Base-by-base conservation (phyloP, 2,113 vertebrate genomes). In the Oreochromis spilurus region DNA sequence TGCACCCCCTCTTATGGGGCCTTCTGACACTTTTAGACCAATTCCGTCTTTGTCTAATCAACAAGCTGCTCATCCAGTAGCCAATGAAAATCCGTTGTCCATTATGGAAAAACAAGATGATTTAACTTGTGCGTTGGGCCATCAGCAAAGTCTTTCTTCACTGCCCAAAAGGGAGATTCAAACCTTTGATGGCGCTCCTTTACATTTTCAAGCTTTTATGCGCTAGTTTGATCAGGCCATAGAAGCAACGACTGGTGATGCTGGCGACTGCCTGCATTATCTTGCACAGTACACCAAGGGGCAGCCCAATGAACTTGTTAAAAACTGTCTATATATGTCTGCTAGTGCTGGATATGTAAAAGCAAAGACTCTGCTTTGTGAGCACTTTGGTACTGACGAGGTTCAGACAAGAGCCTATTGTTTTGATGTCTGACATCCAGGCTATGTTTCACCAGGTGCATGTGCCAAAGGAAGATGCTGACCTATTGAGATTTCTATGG, bases 1-100 rank as follows among this genome's bases (percentile, higher is more conserved):
- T 58, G 4, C 24, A 58, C 24, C 3, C 2, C 0, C 24, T 0
- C 2, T 58, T 0, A 58, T 29, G 55, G 24, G 55, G 1, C 7
- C 7, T 3, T 58, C 24, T 29, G 55, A 3, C 7, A 2, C 55
- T 58, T 58, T 58, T 58, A 2, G 55, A 58, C 2, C 55, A 29
- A 5, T 57, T 14, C 55, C 4, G 16, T 1, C 24, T 57, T 57
- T 29, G 55, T 2, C 54, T 57, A 29, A 57, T 5, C 54, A 5
- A 14, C 2, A 57, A 57, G 24, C 54, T 29, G 54, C 54, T 57
- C 54, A 8, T 57, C 6, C 54, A 57, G 12, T 29, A 14, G 1
- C 55, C 55, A 57, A 57, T 57, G 24, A 57, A 57, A 29, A 57
- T 57, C 13, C 0, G 2, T 57, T 57, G 55, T 57, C 4, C 13